phyloP scores from a whole-genome alignment of 2,888 invertebrate species.

The Cotesia congregata region DNA sequence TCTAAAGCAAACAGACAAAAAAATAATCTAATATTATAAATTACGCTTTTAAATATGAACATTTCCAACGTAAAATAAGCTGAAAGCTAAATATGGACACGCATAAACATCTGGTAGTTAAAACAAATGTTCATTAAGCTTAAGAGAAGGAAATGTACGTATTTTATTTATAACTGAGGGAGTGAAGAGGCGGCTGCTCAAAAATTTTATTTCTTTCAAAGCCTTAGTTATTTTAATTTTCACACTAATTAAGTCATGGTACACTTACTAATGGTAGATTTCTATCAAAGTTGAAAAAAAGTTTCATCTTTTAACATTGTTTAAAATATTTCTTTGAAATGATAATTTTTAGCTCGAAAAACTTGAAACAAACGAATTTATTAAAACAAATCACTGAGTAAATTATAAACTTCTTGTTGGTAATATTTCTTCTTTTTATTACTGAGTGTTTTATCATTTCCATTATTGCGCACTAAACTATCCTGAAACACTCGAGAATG shows the following conservation, averaged over 20 bases:
- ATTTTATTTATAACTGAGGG: slow-evolving; percentile 11
- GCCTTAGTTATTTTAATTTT: not conserved
- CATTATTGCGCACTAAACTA: slow-evolving; percentile 26
- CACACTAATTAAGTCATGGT: not conserved
- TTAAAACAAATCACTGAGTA: not conserved
- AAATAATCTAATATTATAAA: not conserved
- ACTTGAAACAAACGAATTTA: too few species aligned
- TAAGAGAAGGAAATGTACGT: not conserved
- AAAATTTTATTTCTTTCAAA: not conserved
- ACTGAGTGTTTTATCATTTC: not conserved
- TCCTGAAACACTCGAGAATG: slow-evolving; percentile 26
- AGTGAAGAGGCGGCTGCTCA: not conserved
- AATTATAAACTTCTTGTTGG: slow-evolving; percentile 30
- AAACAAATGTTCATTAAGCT: slow-evolving; percentile 31
- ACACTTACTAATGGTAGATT: not conserved
- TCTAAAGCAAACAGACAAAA: not conserved
- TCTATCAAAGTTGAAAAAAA: not conserved
- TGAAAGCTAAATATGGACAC: not conserved
- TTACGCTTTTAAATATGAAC: not conserved
- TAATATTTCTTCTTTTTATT: slow-evolving; percentile 16
- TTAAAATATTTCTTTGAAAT: too few species aligned
- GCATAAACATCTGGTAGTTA: slow-evolving; percentile 6
- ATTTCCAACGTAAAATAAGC: not conserved
- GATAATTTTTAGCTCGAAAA: too few species aligned
- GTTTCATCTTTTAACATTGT: too few species aligned